phyloP scores from a whole-genome alignment of 2,888 invertebrate species.

The Linnaemya vulpina region DNA sequence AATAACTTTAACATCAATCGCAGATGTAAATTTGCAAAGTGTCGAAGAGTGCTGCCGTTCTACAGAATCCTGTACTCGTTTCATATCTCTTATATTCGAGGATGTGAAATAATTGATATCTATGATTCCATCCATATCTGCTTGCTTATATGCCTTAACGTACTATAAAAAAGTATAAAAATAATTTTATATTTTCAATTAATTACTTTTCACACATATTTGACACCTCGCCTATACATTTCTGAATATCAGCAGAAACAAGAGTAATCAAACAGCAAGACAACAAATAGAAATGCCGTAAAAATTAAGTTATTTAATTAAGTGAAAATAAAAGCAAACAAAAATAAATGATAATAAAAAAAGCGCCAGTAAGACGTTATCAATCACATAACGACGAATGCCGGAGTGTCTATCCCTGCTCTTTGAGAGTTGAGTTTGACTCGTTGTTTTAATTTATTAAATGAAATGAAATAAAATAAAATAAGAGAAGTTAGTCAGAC shows the following conservation, averaged over 20 bases:
- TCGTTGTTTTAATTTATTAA: slow-evolving; percentile 16
- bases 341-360: too few species aligned
- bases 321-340: too few species aligned
- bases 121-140: too few species aligned
- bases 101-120: too few species aligned
- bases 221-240: neutral
- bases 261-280: neutral
- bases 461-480: neutral
- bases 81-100: too few species aligned
- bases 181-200: too few species aligned
- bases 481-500: neutral
- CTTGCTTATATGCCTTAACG: too few species aligned
- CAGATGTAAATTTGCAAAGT: too few species aligned
- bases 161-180: too few species aligned
- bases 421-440: slow-evolving; percentile 6
- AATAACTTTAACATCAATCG: too few species aligned
- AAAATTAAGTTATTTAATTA: slow-evolving; percentile 43
- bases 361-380: neutral
- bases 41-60: too few species aligned
- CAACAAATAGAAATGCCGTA: slow-evolving; percentile 7
- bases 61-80: too few species aligned
- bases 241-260: neutral
- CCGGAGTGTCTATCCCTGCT: slow-evolving; percentile 38
- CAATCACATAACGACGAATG: neutral
- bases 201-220: neutral